phyloP scores from a whole-genome alignment of 2,888 invertebrate species.

The Dermolepida albohirtum region DNA sequence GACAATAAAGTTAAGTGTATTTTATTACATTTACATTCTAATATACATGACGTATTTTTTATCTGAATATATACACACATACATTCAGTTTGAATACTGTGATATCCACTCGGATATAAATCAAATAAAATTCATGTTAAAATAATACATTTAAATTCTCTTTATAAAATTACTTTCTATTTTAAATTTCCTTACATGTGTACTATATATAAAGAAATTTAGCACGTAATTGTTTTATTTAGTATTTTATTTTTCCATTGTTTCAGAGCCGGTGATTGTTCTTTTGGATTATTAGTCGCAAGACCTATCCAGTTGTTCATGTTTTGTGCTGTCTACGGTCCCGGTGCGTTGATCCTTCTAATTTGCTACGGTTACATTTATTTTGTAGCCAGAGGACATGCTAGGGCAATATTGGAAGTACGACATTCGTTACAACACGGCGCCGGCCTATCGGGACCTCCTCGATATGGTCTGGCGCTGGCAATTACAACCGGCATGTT shows the following conservation, averaged over 20 bases:
- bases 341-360: conserved; percentile 70
- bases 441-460: conserved; percentile 57
- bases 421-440: conserved; percentile 68
- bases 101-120: too few species aligned
- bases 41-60: too few species aligned
- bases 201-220: too few species aligned
- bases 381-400: conserved; percentile 73
- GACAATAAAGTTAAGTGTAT: too few species aligned
- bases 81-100: too few species aligned
- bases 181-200: too few species aligned
- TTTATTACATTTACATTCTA: too few species aligned
- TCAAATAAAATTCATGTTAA: too few species aligned
- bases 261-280: conserved; percentile 64
- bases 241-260: conserved; percentile 43
- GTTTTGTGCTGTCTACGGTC: conserved; percentile 72
- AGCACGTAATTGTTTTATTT: too few species aligned
- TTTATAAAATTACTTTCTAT: too few species aligned
- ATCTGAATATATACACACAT: too few species aligned
- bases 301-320: conserved; percentile 70
- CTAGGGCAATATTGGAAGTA: conserved; percentile 72
- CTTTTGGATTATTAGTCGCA: conserved; percentile 67
- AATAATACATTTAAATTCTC: too few species aligned
- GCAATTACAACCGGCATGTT: conserved; percentile 74
- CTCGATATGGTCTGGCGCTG: conserved; percentile 72
- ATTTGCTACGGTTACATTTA: conserved; percentile 74